Evolutionary conservation across 2,888 invertebrate genomes (phyloP).

Genomic region (Apodemia mormo): DNA sequence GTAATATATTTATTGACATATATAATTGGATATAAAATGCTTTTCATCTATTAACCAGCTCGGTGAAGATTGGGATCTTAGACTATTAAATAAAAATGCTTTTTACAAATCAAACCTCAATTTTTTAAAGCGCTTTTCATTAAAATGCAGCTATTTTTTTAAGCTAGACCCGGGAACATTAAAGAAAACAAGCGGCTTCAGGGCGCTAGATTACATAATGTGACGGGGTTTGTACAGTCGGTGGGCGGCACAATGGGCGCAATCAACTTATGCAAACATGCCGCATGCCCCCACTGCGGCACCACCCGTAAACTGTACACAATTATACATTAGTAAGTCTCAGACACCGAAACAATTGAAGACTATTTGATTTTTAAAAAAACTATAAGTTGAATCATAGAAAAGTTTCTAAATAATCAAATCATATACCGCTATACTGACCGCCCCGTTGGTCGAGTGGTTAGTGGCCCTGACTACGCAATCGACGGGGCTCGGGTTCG

Average conservation of each 20-base stretch:
- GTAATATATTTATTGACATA: too few relatives aligned
- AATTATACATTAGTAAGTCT: constrained; percentile 30
- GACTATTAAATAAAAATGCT: too few relatives aligned
- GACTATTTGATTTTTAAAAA: too few relatives aligned
- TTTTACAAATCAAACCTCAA: background rate
- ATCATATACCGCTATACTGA: too few relatives aligned
- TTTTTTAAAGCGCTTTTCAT: background rate
- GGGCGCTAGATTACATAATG: constrained; percentile 38
- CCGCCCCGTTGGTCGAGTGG: too few relatives aligned
- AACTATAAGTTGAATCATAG: too few relatives aligned
- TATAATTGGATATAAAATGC: too few relatives aligned
- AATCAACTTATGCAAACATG: constrained; percentile 59
- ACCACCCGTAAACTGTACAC: constrained; percentile 32
- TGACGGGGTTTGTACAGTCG: constrained; percentile 36
- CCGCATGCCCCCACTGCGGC: constrained; percentile 21
- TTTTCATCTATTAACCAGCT: too few relatives aligned
- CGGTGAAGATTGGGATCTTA: too few relatives aligned
- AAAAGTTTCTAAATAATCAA: too few relatives aligned
- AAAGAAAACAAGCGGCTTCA: constrained; percentile 33
- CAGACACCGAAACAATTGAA: background rate
- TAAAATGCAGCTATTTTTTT: background rate
- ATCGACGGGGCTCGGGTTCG: too few relatives aligned
- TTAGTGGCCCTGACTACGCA: too few relatives aligned
- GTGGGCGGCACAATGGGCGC: constrained; percentile 48
- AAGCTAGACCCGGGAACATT: constrained; percentile 20